Conservation (phyloP, 1,140 invertebrate genomes). For the Geopemphigus sp. region DNA sequence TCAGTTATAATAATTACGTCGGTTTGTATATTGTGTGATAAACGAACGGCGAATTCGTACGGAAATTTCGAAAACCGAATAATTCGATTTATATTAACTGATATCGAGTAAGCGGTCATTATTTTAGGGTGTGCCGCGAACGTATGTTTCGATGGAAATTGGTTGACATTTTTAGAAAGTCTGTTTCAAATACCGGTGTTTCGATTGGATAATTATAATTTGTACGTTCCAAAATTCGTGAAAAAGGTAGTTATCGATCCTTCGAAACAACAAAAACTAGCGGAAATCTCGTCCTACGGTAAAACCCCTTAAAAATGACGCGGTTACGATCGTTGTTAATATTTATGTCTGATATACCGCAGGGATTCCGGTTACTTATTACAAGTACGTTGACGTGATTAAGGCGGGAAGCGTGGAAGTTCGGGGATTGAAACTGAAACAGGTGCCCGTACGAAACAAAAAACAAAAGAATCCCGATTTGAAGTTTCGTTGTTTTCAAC, state of each 20-base stretch:
- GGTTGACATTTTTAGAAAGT: slow-evolving; percentile 90
- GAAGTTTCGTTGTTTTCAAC: slow-evolving; percentile 73
- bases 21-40: too few species aligned
- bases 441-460: slow-evolving; percentile 72
- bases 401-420: slow-evolving; percentile 82
- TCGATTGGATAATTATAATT: slow-evolving; percentile 67
- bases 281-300: background rate
- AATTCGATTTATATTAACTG: background rate
- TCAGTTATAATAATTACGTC: too few species aligned
- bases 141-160: slow-evolving; percentile 80
- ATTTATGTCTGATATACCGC: too few species aligned
- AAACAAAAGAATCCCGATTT: slow-evolving; percentile 70
- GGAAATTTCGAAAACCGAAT: background rate
- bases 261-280: background rate
- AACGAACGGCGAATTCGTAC: too few species aligned
- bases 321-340: slow-evolving; percentile 50
- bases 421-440: slow-evolving; percentile 80
- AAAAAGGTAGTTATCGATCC: slow-evolving; percentile 80
- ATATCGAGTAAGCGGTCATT: background rate
- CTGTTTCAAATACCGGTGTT: slow-evolving; percentile 88
- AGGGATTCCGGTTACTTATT: slow-evolving; percentile 63
- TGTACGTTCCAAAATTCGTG: slow-evolving; percentile 83
- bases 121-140: slow-evolving; percentile 48
- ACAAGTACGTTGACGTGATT: slow-evolving; percentile 71
- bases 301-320: background rate